These are phyloP conservation scores for Iphiclides podalirius DNA, from an alignment of 2,888 invertebrate species.

Conservation along the genomic window DNA sequence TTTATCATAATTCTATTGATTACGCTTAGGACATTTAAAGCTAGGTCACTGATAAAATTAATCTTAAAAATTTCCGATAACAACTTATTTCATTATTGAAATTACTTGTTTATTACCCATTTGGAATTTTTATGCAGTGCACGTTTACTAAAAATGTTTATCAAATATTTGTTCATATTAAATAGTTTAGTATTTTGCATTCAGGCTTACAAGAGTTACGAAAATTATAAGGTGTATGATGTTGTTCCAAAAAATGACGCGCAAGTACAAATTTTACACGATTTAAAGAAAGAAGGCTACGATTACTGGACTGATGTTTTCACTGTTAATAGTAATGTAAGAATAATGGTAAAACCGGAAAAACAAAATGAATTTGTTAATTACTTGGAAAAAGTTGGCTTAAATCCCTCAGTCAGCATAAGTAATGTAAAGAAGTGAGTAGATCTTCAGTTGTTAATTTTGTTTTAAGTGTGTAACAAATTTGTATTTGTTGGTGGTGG, in stretches of 20 bases:
- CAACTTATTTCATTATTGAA: slow-evolving; percentile 7
- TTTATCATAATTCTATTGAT: slow-evolving; percentile 13
- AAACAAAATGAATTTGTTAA: slow-evolving; percentile 37
- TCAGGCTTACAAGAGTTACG: slow-evolving; percentile 52
- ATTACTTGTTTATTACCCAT: slow-evolving; percentile 20
- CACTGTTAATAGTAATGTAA: slow-evolving; percentile 47
- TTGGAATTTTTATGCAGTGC: slow-evolving; percentile 7
- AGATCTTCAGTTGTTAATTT: slow-evolving; percentile 1
- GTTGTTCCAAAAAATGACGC: slow-evolving; percentile 59
- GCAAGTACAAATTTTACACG: slow-evolving; percentile 66
- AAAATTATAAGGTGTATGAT: slow-evolving; percentile 79
- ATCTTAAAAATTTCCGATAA: slow-evolving; percentile 14
- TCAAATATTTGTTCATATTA: slow-evolving; percentile 25
- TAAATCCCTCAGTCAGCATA: slow-evolving; percentile 37
- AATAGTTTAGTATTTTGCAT: slow-evolving; percentile 24
- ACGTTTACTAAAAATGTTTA: slow-evolving; percentile 26
- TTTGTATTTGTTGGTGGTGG: no score
- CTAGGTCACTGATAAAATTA: slow-evolving; percentile 10
- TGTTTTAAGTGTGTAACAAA: no score
- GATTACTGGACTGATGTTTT: slow-evolving; percentile 53
- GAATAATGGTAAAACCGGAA: slow-evolving; percentile 44
- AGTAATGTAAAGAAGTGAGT: slow-evolving; percentile 51
- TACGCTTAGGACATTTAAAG: slow-evolving; percentile 2
- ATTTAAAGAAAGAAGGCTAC: slow-evolving; percentile 55
- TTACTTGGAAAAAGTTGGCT: slow-evolving; percentile 34